Evolutionary conservation across 2,797 vertebrate species (phyloP).

Genomic region (Mormyrops attenuatus): DNA sequence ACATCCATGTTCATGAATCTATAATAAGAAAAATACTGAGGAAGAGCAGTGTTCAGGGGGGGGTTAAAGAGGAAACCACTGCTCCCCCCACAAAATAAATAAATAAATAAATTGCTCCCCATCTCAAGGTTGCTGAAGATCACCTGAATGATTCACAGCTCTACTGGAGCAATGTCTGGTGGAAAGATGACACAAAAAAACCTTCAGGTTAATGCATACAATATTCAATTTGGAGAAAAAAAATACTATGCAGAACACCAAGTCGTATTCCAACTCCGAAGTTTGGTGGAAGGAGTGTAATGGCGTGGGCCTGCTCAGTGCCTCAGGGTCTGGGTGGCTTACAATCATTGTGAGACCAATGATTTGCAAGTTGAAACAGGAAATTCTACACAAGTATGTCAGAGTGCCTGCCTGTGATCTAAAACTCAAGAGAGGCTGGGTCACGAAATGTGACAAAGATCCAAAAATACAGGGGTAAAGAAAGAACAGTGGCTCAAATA

Average conservation of each 20-base stretch:
- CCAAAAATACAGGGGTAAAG: not conserved
- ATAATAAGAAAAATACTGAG: not conserved
- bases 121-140: not conserved
- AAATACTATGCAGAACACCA: not conserved
- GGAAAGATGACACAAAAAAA: not conserved
- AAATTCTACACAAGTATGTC: slow-evolving; percentile 12
- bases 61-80: not conserved
- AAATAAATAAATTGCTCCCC: not conserved
- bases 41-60: not conserved
- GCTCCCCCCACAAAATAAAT: not conserved
- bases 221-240: not conserved
- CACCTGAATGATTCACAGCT: not conserved
- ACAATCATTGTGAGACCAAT: not conserved
- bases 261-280: not conserved
- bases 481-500: not conserved
- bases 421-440: not conserved
- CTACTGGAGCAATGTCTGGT: not conserved
- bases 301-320: not conserved
- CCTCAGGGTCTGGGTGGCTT: not conserved
- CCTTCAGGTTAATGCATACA: not conserved
- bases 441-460: slow-evolving; percentile 2
- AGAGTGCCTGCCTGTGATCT: slow-evolving; percentile 1
- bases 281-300: not conserved
- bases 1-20: not conserved
- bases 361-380: slow-evolving; percentile 8